Conservation (phyloP, 2,888 invertebrate genomes). For the Selenia dentaria region DNA sequence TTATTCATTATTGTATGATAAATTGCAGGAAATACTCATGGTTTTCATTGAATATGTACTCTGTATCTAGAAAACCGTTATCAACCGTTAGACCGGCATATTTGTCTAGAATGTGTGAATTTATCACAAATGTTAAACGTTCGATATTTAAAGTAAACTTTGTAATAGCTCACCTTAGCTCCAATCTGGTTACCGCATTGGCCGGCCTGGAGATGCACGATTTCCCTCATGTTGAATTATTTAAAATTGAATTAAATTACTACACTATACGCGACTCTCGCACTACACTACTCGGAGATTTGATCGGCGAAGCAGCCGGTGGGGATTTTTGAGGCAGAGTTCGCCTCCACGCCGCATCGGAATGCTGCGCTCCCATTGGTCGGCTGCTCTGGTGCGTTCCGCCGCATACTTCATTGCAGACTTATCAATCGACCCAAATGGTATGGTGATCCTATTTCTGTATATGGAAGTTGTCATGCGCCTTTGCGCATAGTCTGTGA, state of each 20-base stretch:
- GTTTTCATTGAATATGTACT: background rate
- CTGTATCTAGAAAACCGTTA: constrained; percentile 23
- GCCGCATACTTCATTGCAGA: constrained; percentile 61
- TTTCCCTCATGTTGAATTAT: constrained; percentile 89
- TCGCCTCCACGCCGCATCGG: constrained; percentile 75
- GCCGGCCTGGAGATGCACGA: constrained; percentile 92
- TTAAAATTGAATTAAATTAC: constrained; percentile 71
- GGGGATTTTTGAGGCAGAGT: constrained; percentile 75
- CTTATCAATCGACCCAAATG: constrained; percentile 44
- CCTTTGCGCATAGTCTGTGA: constrained; percentile 3
- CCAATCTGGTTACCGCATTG: constrained; percentile 95
- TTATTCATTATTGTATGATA: constrained; percentile 3
- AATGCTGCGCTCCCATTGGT: constrained; percentile 61
- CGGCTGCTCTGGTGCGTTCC: constrained; percentile 28
- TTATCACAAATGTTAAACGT: background rate
- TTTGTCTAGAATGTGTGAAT: constrained; percentile 8
- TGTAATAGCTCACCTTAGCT: constrained; percentile 68
- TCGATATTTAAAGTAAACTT: constrained; percentile 1
- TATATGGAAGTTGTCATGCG: constrained; percentile 15
- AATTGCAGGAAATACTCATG: no score
- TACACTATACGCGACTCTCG: constrained; percentile 77
- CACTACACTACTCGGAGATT: constrained; percentile 74
- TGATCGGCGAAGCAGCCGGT: constrained; percentile 61
- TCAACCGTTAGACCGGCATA: constrained; percentile 27
- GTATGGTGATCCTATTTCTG: constrained; percentile 41